Percentiles rank a stretch among this genome's conserved stretches.
Evolutionary conservation across 2,113 vertebrate genomes (phyloP).

Genomic region (Hydrolagus affinis): DNA sequence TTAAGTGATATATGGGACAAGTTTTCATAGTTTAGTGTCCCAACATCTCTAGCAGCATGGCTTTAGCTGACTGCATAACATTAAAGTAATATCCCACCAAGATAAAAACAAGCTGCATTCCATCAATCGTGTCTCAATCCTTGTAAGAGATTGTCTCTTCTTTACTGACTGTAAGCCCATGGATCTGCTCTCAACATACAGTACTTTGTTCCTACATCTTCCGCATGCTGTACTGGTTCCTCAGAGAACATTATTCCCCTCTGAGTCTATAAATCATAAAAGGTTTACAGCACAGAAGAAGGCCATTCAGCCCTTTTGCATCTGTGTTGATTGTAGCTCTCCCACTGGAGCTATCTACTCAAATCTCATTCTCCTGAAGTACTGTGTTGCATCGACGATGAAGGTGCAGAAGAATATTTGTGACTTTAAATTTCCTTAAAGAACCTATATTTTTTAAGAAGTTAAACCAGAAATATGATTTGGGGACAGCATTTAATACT

Average conservation of each 20-base stretch:
- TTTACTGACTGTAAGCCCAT: neutral
- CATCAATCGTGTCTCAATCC: neutral
- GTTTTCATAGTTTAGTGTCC: neutral
- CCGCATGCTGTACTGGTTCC: too few relatives aligned
- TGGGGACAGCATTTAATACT: neutral
- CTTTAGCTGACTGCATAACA: neutral
- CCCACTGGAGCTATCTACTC: too few relatives aligned
- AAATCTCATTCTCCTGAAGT: too few relatives aligned
- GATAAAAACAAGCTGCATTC: neutral
- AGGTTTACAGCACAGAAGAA: too few relatives aligned
- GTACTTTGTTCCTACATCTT: too few relatives aligned
- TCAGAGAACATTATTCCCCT: too few relatives aligned
- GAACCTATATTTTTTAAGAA: neutral
- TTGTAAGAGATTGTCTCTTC: neutral
- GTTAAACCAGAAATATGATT: too few relatives aligned
- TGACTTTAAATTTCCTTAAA: neutral
- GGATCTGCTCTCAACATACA: neutral
- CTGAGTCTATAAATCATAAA: too few relatives aligned
- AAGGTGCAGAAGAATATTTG: neutral
- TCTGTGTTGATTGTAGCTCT: too few relatives aligned
- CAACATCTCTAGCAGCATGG: neutral
- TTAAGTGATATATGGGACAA: neutral
- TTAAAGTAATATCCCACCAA: neutral
- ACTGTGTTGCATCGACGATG: too few relatives aligned
- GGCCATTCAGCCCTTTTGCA: too few relatives aligned